Conservation (phyloP, 1,140 invertebrate genomes). For the Heliconius himera region DNA sequence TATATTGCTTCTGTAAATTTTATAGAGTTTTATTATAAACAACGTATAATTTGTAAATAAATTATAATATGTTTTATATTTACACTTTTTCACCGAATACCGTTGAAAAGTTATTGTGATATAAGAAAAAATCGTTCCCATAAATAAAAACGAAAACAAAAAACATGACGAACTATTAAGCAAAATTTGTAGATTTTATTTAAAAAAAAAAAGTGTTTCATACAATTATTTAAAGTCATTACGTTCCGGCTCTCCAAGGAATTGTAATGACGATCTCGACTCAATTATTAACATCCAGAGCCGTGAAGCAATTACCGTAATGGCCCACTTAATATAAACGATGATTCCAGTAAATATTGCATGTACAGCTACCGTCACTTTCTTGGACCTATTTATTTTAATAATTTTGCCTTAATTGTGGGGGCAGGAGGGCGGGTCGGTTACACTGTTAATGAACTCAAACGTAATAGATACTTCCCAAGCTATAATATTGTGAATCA, state of each 20-base stretch:
- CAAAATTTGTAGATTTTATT: conserved; percentile 21
- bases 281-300: conserved; percentile 65
- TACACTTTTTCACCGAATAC: no score
- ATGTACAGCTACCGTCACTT: conserved; percentile 60
- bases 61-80: neutral
- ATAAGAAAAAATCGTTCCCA: neutral
- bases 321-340: conserved; percentile 69
- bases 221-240: conserved; percentile 58
- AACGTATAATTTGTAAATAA: neutral
- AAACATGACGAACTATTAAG: conserved; percentile 1
- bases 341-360: conserved; percentile 67
- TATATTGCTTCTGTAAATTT: neutral
- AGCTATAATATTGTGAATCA: conserved; percentile 55
- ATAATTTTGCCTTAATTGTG: conserved; percentile 75
- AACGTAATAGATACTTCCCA: conserved; percentile 78
- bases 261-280: conserved; percentile 61
- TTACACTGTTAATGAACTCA: conserved; percentile 76
- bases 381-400: conserved; percentile 65
- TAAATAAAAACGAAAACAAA: neutral
- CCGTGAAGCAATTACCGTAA: conserved; percentile 72
- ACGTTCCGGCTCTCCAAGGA: conserved; percentile 52
- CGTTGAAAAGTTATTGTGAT: neutral
- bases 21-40: no score
- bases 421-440: conserved; percentile 54
- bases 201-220: conserved; percentile 42